Base-by-base conservation (phyloP, 2,797 vertebrate genomes). In the Myotis planiceps region DNA sequence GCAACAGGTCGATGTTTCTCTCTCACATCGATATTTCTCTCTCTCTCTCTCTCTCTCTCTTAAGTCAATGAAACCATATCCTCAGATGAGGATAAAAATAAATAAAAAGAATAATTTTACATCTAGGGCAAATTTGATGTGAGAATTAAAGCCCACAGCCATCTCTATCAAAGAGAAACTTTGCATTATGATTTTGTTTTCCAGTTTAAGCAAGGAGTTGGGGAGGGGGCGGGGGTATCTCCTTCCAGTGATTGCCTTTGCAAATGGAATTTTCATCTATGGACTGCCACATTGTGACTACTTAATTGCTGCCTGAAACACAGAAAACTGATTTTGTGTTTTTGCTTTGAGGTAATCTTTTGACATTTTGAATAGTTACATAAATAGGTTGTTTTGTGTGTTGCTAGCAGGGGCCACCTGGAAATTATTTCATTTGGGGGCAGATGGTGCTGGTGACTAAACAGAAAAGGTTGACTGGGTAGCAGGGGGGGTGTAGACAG, bases 271-370 rank as follows among this genome's bases (percentile, higher is more conserved):
- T 97, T 96, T 92, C 66, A 87, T 97, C 96, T 92, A 83, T 45
- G 76, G 93, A 90, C 82, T 98, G 94, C 96, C 75, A 42, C 98
- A 96, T 97, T 98, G 97, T 98, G 97, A 98, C 95, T 96, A 86
- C 90, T 98, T 98, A 98, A 97, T 96, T 98, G 96, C 91, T 96
- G 12, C 75, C 0, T 92, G 89, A 94, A 97, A 88, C 83, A 96
- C 82, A 97, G 91, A 92, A 98, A 98, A 97, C 96, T 95, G 96
- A 83, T 97, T 80, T 88, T 93, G 49, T 97, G 97, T 98, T 98
- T 97, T 92, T 96, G 4, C 93, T 93, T 42, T 93, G 42, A 88
- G 94, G 71, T 37, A 96, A 83, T 95, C 97, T 65, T 98, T 96
- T 98, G 96, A 97, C 88, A 97, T 87, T 94, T 94, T 93, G 93